Conservation (phyloP, 2,113 vertebrate genomes). For the Ivindomyrus marchei region DNA sequence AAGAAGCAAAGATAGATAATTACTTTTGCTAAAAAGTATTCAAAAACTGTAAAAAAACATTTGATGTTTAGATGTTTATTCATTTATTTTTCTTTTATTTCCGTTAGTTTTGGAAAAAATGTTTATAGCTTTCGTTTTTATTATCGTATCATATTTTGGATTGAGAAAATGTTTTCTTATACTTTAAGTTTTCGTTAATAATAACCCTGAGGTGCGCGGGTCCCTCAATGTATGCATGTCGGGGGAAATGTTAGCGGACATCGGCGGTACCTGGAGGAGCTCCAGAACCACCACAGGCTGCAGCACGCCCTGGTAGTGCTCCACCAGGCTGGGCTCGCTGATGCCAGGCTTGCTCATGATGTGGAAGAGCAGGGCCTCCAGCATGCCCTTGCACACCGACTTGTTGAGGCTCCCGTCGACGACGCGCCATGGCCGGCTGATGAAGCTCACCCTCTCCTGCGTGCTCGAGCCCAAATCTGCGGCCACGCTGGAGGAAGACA, state of each 20-base stretch:
- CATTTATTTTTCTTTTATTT: background rate
- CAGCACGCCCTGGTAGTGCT: conserved; percentile 75
- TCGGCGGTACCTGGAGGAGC: conserved; percentile 71
- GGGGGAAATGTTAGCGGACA: background rate
- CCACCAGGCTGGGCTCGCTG: conserved; percentile 60
- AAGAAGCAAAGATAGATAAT: background rate
- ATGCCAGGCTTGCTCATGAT: conserved; percentile 81
- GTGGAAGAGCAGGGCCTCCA: conserved; percentile 82
- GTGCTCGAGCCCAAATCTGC: background rate
- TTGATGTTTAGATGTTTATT: background rate
- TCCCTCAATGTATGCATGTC: background rate
- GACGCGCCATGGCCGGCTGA: conserved; percentile 84
- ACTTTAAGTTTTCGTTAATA: background rate
- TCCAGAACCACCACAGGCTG: conserved; percentile 78
- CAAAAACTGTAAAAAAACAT: background rate
- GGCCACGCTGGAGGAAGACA: background rate
- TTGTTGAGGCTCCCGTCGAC: conserved; percentile 82
- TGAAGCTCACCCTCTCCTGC: conserved; percentile 58
- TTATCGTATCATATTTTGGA: background rate
- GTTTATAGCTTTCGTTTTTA: background rate
- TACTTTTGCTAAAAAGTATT: background rate
- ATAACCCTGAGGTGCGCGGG: background rate
- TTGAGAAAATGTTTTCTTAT: background rate
- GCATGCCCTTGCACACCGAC: conserved; percentile 86
- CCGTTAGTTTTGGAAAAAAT: background rate